These are phyloP conservation scores for Probaryconus sp. DNA, from an alignment of 1,140 invertebrate genomes.

Conservation along the genomic window DNA sequence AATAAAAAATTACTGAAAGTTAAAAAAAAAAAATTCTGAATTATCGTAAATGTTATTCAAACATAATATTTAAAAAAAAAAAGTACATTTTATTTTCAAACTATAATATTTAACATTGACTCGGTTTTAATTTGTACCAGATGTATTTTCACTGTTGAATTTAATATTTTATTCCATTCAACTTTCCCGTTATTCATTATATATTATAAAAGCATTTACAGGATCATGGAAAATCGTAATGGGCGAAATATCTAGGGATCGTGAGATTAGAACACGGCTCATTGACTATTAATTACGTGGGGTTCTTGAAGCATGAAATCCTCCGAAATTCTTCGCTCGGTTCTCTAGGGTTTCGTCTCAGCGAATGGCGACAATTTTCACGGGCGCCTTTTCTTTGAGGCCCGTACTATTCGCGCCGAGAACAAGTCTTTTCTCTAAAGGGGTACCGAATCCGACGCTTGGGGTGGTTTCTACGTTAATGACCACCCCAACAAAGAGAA, in stretches of 20 bases:
- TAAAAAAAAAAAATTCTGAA: too few species aligned
- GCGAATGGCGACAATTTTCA: slow-evolving; percentile 51
- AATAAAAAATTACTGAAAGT: too few species aligned
- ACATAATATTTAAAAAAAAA: too few species aligned
- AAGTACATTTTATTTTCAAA: too few species aligned
- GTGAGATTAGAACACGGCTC: slow-evolving; percentile 59
- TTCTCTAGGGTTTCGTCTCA: slow-evolving; percentile 34
- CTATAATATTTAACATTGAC: too few species aligned
- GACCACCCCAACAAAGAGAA: slow-evolving; percentile 64
- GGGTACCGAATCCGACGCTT: slow-evolving; percentile 53
- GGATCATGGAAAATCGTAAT: slow-evolving; percentile 35
- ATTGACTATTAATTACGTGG: slow-evolving; percentile 65
- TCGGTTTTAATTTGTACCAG: too few species aligned
- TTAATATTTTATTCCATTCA: too few species aligned
- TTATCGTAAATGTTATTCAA: too few species aligned
- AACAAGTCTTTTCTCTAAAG: slow-evolving; percentile 37
- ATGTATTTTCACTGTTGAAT: too few species aligned
- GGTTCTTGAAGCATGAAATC: slow-evolving; percentile 32
- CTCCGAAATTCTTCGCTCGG: slow-evolving; percentile 26
- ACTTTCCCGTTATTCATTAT: too few species aligned
- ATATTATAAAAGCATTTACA: slow-evolving; percentile 9
- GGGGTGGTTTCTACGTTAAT: slow-evolving; percentile 64
- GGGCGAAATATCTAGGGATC: slow-evolving; percentile 23
- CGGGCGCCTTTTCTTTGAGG: slow-evolving; percentile 35
- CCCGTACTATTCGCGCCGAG: slow-evolving; percentile 16